Evolutionary conservation across 2,797 vertebrate genomes (phyloP).

Genomic region (Phoebastria nigripes): DNA sequence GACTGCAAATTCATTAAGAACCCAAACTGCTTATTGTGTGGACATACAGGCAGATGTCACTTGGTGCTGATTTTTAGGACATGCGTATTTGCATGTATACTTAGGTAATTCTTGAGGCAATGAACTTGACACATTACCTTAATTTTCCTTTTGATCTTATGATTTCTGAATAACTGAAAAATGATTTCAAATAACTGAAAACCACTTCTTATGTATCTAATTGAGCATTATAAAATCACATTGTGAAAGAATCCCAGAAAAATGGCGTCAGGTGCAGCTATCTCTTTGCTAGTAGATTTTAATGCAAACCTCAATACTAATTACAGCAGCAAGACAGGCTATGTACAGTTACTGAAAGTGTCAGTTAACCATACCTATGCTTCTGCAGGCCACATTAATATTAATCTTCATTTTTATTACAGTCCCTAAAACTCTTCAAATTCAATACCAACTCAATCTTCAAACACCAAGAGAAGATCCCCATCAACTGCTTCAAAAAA

Average conservation of each 20-base stretch:
- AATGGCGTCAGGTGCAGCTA: not conserved
- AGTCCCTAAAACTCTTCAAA: not conserved
- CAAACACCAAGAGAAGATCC: not conserved
- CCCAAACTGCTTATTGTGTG: not conserved
- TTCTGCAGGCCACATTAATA: not conserved
- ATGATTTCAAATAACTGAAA: not conserved
- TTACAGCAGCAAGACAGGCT: not conserved
- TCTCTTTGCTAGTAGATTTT: not conserved
- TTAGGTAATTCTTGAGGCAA: not conserved
- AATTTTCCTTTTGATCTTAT: not conserved
- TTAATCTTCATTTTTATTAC: not conserved
- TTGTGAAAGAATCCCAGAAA: not conserved
- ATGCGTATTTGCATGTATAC: not conserved
- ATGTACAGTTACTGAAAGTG: not conserved
- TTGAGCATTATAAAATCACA: not conserved
- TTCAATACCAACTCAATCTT: not conserved
- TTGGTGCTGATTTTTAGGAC: not conserved
- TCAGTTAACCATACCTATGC: not conserved
- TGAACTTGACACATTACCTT: not conserved
- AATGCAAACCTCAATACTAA: not conserved
- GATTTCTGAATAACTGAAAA: not conserved
- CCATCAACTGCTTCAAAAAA: not conserved
- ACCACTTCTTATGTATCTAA: not conserved
- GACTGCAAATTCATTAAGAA: not conserved
- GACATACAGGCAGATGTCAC: not conserved